Conservation (phyloP, 2,797 vertebrate genomes). For the Parotocinclus haroldoi region DNA sequence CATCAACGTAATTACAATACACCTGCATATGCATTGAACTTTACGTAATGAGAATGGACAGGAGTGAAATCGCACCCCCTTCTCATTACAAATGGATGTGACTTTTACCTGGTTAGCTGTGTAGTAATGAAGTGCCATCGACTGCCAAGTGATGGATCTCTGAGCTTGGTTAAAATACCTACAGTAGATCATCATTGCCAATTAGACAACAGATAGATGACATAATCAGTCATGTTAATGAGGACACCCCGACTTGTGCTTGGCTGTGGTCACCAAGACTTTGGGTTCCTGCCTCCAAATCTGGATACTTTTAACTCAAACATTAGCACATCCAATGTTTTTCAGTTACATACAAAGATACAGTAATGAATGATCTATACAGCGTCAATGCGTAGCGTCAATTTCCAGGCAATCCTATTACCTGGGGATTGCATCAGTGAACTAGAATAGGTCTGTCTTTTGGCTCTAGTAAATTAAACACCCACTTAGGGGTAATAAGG, state of each 20-base stretch:
- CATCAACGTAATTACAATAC: conserved; percentile 50
- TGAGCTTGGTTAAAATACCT: conserved; percentile 72
- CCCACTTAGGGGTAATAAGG: conserved; percentile 25
- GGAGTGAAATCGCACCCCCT: conserved; percentile 38
- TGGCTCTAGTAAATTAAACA: conserved; percentile 23
- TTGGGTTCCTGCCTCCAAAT: conserved; percentile 12
- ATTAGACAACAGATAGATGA: conserved; percentile 73
- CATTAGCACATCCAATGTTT: not conserved
- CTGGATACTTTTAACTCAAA: not conserved
- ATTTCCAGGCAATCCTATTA: conserved; percentile 20
- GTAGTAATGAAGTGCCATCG: conserved; percentile 53
- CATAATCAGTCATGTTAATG: conserved; percentile 79
- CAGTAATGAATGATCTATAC: conserved; percentile 2
- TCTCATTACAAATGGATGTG: conserved; percentile 54
- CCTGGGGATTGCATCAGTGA: conserved; percentile 19
- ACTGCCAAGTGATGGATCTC: conserved; percentile 63
- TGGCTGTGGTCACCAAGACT: conserved; percentile 46
- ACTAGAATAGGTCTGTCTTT: conserved; percentile 21
- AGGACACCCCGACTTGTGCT: conserved; percentile 65
- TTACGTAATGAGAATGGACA: conserved; percentile 53
- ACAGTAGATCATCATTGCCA: conserved; percentile 73
- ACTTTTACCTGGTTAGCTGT: conserved; percentile 55
- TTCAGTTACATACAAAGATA: not conserved
- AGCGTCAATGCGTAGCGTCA: not conserved
- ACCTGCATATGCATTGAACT: conserved; percentile 49